Evolutionary conservation across 1,140 invertebrate species (phyloP).

Genomic region (Diuraphis noxia): DNA sequence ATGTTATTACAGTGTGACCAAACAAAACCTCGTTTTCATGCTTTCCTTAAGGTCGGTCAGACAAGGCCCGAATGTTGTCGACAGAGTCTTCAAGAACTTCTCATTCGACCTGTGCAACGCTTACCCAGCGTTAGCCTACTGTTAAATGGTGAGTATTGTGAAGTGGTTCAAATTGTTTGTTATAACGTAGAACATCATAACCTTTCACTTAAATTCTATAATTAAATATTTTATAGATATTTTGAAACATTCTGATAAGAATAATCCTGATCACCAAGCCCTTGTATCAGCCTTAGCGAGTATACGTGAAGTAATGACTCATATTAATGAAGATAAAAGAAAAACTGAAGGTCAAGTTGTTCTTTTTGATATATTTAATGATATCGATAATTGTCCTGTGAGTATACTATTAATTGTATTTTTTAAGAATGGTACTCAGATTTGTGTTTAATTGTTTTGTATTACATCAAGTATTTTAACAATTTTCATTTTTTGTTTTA

Average conservation of each 20-base stretch:
- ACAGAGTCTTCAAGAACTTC: conserved; percentile 89
- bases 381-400: conserved; percentile 95
- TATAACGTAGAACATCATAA: background rate
- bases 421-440: background rate
- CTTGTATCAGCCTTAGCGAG: conserved; percentile 83
- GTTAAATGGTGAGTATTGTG: conserved; percentile 74
- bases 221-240: conserved; percentile 72
- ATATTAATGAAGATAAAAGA: conserved; percentile 96
- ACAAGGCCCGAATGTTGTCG: conserved; percentile 91
- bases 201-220: conserved; percentile 33
- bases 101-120: conserved; percentile 95
- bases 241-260: conserved; percentile 84
- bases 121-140: conserved; percentile 93
- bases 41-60: conserved; percentile 95
- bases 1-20: conserved; percentile 87
- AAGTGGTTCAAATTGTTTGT: background rate
- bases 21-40: conserved; percentile 92
- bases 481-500: conserved; percentile 60
- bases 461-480: background rate
- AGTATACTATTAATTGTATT: conserved; percentile 59
- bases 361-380: conserved; percentile 96
- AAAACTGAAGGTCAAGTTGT: conserved; percentile 92
- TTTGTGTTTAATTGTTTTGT: background rate
- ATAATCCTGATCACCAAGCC: conserved; percentile 80
- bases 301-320: conserved; percentile 90